Percentiles rank a stretch among this genome's conserved stretches.
These are phyloP conservation scores for Gnatocerus cornutus DNA, from an alignment of 2,888 invertebrate genomes.

Conservation along the genomic window DNA sequence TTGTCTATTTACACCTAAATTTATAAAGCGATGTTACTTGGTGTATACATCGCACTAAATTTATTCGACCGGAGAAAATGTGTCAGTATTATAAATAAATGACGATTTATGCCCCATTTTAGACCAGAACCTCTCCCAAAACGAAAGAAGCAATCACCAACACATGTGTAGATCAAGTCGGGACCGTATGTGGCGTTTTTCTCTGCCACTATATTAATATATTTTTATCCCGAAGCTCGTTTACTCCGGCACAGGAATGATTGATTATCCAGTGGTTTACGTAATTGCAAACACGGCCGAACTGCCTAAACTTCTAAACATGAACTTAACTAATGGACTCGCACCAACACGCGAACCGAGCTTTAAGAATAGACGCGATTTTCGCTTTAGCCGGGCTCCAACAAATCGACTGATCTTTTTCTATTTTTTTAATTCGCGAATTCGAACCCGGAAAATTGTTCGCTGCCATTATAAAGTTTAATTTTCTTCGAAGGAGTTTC, in stretches of 20 bases:
- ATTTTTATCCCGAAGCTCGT: constrained; percentile 59
- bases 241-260: constrained; percentile 61
- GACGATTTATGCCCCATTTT: neutral
- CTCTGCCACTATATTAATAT: constrained; percentile 51
- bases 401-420: constrained; percentile 30
- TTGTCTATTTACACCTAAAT: too few species aligned
- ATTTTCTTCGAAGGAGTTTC: constrained; percentile 42
- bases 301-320: constrained; percentile 64
- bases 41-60: neutral
- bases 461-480: constrained; percentile 42
- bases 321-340: constrained; percentile 67
- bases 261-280: constrained; percentile 65
- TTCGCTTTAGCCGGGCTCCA: constrained; percentile 33
- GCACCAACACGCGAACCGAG: constrained; percentile 60
- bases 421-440: constrained; percentile 34
- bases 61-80: neutral
- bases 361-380: constrained; percentile 50
- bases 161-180: constrained; percentile 26
- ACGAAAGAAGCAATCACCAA: constrained; percentile 33
- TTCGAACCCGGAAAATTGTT: constrained; percentile 41
- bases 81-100: neutral
- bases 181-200: constrained; percentile 51
- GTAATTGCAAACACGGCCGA: constrained; percentile 64
- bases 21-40: too few species aligned
- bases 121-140: neutral